Evolutionary conservation across 1,140 invertebrate genomes (phyloP).

Genomic region (Elymnias hypermnestra): DNA sequence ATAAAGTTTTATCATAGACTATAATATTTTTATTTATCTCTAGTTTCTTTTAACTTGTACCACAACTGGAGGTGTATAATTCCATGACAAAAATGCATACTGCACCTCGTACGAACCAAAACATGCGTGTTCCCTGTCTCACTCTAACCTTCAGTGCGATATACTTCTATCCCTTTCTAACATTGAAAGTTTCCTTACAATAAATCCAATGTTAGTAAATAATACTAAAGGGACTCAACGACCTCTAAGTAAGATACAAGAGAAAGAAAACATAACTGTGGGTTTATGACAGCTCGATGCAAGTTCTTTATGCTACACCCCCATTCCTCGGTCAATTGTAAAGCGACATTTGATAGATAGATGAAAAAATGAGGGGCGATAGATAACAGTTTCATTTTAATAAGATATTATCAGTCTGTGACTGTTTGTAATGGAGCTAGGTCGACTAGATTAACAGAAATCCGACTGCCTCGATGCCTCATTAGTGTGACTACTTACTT

Average conservation of each 20-base stretch:
- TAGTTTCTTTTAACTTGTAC: slow-evolving; percentile 23
- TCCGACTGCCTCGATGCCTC: too few relatives aligned
- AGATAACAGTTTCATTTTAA: too few relatives aligned
- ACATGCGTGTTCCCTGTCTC: slow-evolving; percentile 31
- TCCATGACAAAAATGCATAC: slow-evolving; percentile 63
- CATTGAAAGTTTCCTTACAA: slow-evolving; percentile 23
- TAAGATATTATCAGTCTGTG: too few relatives aligned
- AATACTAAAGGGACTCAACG: slow-evolving; percentile 14
- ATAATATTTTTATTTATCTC: background rate
- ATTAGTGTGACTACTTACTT: too few relatives aligned
- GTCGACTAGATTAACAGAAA: too few relatives aligned
- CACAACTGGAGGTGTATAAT: slow-evolving; percentile 44
- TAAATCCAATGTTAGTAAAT: slow-evolving; percentile 21
- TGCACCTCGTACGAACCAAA: slow-evolving; percentile 57
- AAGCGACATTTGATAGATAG: too few relatives aligned
- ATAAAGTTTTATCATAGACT: too few relatives aligned
- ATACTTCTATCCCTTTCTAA: slow-evolving; percentile 28
- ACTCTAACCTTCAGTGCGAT: slow-evolving; percentile 19
- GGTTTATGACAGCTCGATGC: too few relatives aligned
- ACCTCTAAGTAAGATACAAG: slow-evolving; percentile 12
- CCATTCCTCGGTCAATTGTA: too few relatives aligned
- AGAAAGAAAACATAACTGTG: slow-evolving; percentile 6
- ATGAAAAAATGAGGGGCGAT: too few relatives aligned
- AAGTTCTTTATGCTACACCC: too few relatives aligned
- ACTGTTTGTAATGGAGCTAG: too few relatives aligned